A percentile compares a stretch with the other conserved stretches of the same genome.
Conservation (phyloP, 2,113 vertebrate species). For the Zapus hudsonius region DNA sequence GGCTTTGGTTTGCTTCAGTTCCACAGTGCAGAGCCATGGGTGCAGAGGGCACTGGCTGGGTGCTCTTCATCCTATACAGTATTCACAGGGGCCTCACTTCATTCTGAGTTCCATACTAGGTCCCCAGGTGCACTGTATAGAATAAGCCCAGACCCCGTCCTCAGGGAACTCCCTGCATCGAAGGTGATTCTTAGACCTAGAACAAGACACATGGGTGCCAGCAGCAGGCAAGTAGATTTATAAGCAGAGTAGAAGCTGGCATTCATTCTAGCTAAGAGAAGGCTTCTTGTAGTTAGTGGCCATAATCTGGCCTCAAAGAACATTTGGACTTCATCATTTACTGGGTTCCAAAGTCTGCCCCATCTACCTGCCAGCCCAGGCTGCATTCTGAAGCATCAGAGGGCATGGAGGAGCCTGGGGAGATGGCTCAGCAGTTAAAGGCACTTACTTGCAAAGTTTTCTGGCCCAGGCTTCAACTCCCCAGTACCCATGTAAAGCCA, state of each 20-base stretch:
- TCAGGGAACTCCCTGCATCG: background rate
- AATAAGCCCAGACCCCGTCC: background rate
- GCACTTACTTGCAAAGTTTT: no score
- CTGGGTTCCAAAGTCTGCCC: background rate
- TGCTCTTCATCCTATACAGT: background rate
- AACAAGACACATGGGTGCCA: background rate
- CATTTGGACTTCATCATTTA: background rate
- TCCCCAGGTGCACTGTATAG: background rate
- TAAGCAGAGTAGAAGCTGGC: background rate
- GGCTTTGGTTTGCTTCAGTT: background rate
- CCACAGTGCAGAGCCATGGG: background rate
- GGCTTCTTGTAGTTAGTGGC: constrained; percentile 22
- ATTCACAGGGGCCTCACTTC: background rate
- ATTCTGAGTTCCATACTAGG: background rate
- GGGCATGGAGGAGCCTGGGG: no score
- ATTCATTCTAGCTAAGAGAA: background rate
- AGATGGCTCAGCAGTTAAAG: no score
- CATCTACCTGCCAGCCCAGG: background rate
- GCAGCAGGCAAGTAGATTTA: background rate
- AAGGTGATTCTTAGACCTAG: background rate
- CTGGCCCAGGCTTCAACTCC: no score
- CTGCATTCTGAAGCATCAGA: background rate
- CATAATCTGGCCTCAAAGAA: background rate
- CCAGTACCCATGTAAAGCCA: no score
- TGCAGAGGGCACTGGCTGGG: background rate